Percentiles rank a stretch among this genome's conserved stretches.
phyloP scores from a whole-genome alignment of 2,888 invertebrate genomes.

The Nasonia oneida region DNA sequence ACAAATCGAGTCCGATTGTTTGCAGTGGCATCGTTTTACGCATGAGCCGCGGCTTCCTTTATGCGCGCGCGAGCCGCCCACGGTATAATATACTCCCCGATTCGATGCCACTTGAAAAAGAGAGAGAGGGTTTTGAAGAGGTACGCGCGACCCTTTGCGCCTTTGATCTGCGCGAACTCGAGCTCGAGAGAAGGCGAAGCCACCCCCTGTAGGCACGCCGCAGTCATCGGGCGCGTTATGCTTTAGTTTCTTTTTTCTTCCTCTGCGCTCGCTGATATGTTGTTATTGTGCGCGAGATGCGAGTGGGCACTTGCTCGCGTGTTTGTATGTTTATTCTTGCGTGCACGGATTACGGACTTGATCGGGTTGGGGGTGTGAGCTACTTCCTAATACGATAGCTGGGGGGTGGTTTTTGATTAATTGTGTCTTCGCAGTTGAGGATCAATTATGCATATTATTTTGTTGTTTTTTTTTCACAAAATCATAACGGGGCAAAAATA shows the following conservation, averaged over 20 bases:
- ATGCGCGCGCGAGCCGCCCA: constrained; percentile 71
- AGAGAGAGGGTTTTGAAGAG: constrained; percentile 69
- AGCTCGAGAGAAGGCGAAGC: constrained; percentile 6
- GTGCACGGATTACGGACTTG: neutral
- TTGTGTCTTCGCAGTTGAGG: no score
- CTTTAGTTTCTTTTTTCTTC: neutral
- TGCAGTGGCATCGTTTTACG: constrained; percentile 79
- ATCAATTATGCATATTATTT: no score
- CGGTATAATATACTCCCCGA: constrained; percentile 71
- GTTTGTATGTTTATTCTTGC: neutral
- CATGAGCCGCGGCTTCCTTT: constrained; percentile 77
- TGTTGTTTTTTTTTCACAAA: no score
- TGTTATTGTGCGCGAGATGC: neutral
- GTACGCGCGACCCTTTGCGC: constrained; percentile 58
- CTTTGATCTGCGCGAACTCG: constrained; percentile 48
- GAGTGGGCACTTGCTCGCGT: constrained; percentile 6
- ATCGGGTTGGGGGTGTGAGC: neutral
- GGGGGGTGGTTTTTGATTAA: no score
- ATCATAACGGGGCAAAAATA: neutral
- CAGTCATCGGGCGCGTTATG: neutral
- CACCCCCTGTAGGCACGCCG: neutral
- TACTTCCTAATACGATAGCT: neutral
- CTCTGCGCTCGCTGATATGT: neutral
- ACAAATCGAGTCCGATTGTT: constrained; percentile 77
- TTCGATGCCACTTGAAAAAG: constrained; percentile 76